These are phyloP conservation scores for Metopolophium dirhodum DNA, from an alignment of 1,140 invertebrate species.

Conservation along the genomic window DNA sequence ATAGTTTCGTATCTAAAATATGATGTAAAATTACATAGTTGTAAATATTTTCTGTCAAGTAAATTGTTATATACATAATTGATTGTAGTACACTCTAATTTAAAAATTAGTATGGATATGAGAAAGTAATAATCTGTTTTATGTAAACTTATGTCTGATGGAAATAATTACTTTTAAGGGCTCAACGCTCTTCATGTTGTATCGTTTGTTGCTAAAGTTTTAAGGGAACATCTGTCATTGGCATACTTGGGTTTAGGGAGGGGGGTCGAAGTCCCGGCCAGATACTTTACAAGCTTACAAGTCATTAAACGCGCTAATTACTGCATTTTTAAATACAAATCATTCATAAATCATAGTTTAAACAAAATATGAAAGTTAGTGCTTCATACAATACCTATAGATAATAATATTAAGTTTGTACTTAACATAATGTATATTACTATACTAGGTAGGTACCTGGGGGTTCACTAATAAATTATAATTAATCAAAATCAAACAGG, in stretches of 20 bases:
- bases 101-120: neutral
- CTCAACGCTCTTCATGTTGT: conserved; percentile 4
- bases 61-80: neutral
- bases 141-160: neutral
- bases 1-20: neutral
- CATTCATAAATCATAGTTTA: conserved; percentile 39
- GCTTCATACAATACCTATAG: neutral
- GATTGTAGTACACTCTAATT: neutral
- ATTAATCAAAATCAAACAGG: conserved; percentile 44
- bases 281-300: conserved; percentile 37
- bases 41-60: neutral
- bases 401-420: conserved; percentile 43
- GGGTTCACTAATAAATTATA: neutral
- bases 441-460: neutral
- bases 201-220: conserved; percentile 43
- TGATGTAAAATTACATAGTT: neutral
- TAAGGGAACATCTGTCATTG: conserved; percentile 49
- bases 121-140: conserved; percentile 62
- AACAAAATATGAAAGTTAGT: neutral
- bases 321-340: conserved; percentile 45
- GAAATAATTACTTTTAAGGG: conserved; percentile 26
- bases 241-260: neutral
- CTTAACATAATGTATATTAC: neutral
- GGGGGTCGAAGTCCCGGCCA: conserved; percentile 8
- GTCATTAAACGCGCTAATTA: conserved; percentile 42